Evolutionary conservation across 2,113 vertebrate genomes (phyloP).

Genomic region (Hydrochoerus hydrochaeris): DNA sequence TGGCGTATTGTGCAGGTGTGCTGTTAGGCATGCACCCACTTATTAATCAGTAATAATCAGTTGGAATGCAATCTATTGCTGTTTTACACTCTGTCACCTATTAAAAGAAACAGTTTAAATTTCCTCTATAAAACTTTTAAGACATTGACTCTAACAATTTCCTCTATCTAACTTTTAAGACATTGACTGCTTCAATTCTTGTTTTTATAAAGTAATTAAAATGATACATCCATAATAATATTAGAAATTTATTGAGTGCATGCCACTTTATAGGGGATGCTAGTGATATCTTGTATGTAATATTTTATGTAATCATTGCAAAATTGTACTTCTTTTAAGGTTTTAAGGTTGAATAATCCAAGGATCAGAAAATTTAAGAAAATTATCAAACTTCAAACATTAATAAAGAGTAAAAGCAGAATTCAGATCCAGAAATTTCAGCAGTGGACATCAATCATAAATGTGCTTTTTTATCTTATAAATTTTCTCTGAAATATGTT

Average conservation of each 20-base stretch:
- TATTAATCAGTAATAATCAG: not conserved
- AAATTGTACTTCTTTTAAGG: not conserved
- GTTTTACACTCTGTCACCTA: not conserved
- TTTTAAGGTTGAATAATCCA: not conserved
- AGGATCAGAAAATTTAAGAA: not conserved
- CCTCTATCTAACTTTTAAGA: not conserved
- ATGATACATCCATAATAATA: not conserved
- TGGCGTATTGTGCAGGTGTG: accelerated
- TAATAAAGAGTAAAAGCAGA: not conserved
- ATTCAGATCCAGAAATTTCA: not conserved
- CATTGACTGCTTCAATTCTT: not conserved
- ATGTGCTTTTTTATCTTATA: not conserved
- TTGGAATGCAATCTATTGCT: not conserved
- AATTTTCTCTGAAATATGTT: not conserved
- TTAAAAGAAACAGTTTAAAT: not conserved
- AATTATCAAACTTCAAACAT: not conserved
- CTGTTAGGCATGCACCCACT: not conserved
- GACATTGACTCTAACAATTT: not conserved
- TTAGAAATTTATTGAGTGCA: not conserved
- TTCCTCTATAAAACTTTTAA: not conserved
- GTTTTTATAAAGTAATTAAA: not conserved
- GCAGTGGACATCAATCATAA: not conserved
- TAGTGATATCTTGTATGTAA: not conserved
- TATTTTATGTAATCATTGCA: not conserved
- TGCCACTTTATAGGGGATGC: not conserved